Conservation (phyloP, 2,113 vertebrate genomes). For the Damaliscus lunatus region DNA sequence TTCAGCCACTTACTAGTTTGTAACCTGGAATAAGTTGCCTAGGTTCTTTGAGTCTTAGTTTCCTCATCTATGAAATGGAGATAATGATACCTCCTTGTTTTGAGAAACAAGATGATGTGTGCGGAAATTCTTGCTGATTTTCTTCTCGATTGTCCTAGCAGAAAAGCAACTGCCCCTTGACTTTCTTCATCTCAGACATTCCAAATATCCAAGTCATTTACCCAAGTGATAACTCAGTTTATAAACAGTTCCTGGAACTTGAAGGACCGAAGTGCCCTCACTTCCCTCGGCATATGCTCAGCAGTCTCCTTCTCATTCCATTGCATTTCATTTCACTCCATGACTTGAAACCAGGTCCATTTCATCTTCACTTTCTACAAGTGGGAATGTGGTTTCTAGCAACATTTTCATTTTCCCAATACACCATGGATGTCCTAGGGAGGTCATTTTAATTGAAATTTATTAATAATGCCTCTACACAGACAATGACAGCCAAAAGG, state of each 20-base stretch:
- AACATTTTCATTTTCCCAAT: not conserved
- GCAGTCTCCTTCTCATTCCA: not conserved
- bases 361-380: not conserved
- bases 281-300: not conserved
- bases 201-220: not conserved
- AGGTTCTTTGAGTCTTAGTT: not conserved
- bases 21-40: not conserved
- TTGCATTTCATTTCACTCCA: not conserved
- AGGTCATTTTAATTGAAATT: not conserved
- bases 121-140: not conserved
- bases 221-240: not conserved
- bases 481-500: not conserved
- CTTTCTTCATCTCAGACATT: not conserved
- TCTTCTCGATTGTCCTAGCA: not conserved
- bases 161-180: not conserved
- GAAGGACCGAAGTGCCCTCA: not conserved
- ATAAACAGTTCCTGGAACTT: not conserved
- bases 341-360: not conserved
- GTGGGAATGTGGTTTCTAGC: not conserved
- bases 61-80: not conserved
- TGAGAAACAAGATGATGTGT: not conserved
- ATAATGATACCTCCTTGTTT: not conserved
- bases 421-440: not conserved
- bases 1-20: not conserved
- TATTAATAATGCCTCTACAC: not conserved